These are phyloP conservation scores for Pseudomyrmex flavicornis DNA, from an alignment of 1,140 invertebrate species.

Conservation along the genomic window DNA sequence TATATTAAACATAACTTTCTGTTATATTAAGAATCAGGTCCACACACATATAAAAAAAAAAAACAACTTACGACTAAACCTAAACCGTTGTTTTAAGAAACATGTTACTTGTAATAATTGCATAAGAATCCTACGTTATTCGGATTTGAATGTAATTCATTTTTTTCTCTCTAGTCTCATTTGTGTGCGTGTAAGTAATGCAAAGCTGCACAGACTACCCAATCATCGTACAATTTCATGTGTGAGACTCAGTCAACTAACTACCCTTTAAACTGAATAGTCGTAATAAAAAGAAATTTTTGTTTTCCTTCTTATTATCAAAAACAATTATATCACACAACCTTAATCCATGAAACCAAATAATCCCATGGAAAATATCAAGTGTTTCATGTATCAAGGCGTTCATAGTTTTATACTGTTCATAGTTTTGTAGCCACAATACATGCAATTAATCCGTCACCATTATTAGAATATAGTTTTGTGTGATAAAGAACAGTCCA, in stretches of 20 bases:
- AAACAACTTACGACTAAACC: background rate
- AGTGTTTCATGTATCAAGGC: slow-evolving; percentile 62
- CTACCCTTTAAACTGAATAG: slow-evolving; percentile 74
- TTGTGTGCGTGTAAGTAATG: slow-evolving; percentile 79
- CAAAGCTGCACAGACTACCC: slow-evolving; percentile 79
- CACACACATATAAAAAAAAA: slow-evolving; percentile 12
- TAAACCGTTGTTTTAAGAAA: slow-evolving; percentile 28
- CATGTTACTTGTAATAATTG: slow-evolving; percentile 19
- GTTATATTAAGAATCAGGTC: slow-evolving; percentile 30
- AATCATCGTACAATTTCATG: slow-evolving; percentile 76
- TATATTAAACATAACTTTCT: slow-evolving; percentile 11
- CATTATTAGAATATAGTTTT: slow-evolving; percentile 40
- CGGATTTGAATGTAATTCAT: background rate
- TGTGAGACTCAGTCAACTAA: slow-evolving; percentile 77
- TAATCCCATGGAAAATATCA: background rate
- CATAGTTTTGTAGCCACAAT: slow-evolving; percentile 72
- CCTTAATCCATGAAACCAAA: slow-evolving; percentile 59
- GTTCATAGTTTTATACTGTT: slow-evolving; percentile 17
- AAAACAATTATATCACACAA: slow-evolving; percentile 37
- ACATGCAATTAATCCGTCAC: slow-evolving; percentile 58
- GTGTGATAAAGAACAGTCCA: slow-evolving; percentile 27
- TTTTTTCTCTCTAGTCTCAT: slow-evolving; percentile 52
- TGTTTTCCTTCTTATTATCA: slow-evolving; percentile 54
- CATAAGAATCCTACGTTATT: slow-evolving; percentile 15
- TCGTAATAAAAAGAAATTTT: slow-evolving; percentile 44